Conservation (phyloP, 2,888 invertebrate genomes). For the Drosophila paranaensis region DNA sequence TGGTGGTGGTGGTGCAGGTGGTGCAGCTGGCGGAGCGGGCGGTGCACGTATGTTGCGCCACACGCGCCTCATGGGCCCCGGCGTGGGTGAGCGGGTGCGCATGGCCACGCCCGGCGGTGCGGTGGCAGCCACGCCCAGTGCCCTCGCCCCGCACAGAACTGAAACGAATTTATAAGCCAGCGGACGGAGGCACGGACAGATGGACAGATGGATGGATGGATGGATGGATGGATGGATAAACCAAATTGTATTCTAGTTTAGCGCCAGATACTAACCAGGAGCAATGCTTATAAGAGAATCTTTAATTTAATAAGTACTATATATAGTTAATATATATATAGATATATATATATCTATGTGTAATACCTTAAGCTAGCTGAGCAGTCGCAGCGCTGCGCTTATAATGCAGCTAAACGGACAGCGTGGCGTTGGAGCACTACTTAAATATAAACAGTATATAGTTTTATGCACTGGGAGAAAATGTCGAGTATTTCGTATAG, state of each 20-base stretch:
- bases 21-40: conserved; percentile 4
- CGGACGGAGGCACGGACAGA: neutral
- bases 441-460: neutral
- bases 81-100: conserved; percentile 76
- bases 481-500: neutral
- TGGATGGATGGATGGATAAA: conserved; percentile 27
- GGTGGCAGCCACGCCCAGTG: conserved; percentile 55
- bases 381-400: conserved; percentile 26
- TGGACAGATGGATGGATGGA: neutral
- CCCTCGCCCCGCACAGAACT: conserved; percentile 83
- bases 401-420: conserved; percentile 29
- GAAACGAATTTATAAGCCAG: conserved; percentile 84
- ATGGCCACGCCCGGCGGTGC: conserved; percentile 64
- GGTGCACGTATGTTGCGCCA: conserved; percentile 56
- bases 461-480: conserved; percentile 6
- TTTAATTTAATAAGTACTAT: conserved; percentile 32
- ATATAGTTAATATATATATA: conserved; percentile 45
- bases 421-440: conserved; percentile 30
- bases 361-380: conserved; percentile 49
- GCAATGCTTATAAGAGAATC: conserved; percentile 31
- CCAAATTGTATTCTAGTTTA: conserved; percentile 74
- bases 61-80: conserved; percentile 76
- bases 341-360: conserved; percentile 18
- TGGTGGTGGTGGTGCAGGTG: conserved; percentile 2
- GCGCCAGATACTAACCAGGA: conserved; percentile 26